Evolutionary conservation across 2,113 vertebrate genomes (phyloP).

Genomic region (Erpornis zantholeuca): DNA sequence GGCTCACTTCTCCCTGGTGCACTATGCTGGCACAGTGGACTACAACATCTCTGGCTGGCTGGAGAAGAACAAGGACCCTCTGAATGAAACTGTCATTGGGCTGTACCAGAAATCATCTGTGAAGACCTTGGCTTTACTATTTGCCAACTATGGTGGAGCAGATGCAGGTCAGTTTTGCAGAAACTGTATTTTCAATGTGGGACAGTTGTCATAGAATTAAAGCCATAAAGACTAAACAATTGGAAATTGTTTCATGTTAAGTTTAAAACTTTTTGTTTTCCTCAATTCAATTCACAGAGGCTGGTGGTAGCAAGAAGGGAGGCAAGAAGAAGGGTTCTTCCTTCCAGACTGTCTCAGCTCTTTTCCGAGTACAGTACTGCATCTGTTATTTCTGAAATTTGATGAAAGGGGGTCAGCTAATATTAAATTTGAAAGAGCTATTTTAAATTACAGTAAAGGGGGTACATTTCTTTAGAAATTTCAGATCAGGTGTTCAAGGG

Average conservation of each 20-base stretch:
- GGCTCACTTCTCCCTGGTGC: conserved; percentile 80
- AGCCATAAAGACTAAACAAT: neutral
- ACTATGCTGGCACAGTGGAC: conserved; percentile 80
- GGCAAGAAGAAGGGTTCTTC: conserved; percentile 96
- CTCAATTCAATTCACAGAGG: neutral
- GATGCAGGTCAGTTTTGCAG: conserved; percentile 56
- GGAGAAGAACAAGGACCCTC: conserved; percentile 89
- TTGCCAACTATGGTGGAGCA: conserved; percentile 46
- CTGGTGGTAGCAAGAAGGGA: conserved; percentile 76
- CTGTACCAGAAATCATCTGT: conserved; percentile 81
- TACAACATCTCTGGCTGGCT: conserved; percentile 78
- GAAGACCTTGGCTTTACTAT: conserved; percentile 76
- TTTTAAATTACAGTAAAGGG: neutral
- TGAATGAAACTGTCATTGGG: conserved; percentile 84
- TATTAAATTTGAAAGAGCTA: neutral
- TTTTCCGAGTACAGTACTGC: conserved; percentile 81
- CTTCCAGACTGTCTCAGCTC: conserved; percentile 92
- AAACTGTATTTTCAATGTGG: neutral
- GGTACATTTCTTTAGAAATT: neutral
- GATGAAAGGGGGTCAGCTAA: neutral
- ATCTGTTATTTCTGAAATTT: neutral
- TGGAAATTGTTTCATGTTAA: neutral
- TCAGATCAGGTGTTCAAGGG: neutral
- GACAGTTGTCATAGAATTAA: neutral
- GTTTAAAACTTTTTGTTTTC: neutral